Evolutionary conservation across 2,888 invertebrate genomes (phyloP).

Genomic region (Athripsodes cinereus): DNA sequence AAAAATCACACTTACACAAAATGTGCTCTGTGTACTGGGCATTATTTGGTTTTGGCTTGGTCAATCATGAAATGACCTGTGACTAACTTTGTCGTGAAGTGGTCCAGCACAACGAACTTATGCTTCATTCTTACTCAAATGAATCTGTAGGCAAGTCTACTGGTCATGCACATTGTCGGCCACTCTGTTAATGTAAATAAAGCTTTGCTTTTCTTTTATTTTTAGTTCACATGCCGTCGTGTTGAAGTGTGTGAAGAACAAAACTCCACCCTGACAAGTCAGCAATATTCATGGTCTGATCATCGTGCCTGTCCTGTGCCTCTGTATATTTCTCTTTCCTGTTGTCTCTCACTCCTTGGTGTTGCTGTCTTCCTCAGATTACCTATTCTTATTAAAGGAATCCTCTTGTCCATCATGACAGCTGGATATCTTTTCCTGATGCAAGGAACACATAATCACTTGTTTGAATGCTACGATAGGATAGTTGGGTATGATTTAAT

Average conservation of each 20-base stretch:
- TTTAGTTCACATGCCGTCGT: conserved; percentile 55
- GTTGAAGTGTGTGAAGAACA: conserved; percentile 26
- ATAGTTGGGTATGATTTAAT: conserved; percentile 55
- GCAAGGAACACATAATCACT: conserved; percentile 69
- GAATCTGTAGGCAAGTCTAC: too few species aligned
- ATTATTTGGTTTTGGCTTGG: too few species aligned
- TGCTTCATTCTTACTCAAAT: too few species aligned
- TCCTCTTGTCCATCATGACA: conserved; percentile 71
- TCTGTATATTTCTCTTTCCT: conserved; percentile 80
- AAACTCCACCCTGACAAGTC: conserved; percentile 34
- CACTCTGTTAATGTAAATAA: too few species aligned
- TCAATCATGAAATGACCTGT: too few species aligned
- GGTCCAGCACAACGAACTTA: too few species aligned
- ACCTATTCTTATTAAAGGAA: conserved; percentile 76
- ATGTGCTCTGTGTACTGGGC: too few species aligned
- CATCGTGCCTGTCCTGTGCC: conserved; percentile 81
- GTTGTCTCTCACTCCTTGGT: conserved; percentile 76
- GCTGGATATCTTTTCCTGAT: conserved; percentile 75
- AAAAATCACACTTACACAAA: too few species aligned
- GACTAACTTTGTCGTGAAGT: too few species aligned
- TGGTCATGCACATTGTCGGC: too few species aligned
- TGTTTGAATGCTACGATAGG: conserved; percentile 78
- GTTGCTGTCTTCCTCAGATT: conserved; percentile 79
- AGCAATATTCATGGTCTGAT: conserved; percentile 47
- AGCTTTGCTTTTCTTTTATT: too few species aligned